Conservation (phyloP, 2,888 invertebrate genomes). For the Prosopocoilus inquinatus region DNA sequence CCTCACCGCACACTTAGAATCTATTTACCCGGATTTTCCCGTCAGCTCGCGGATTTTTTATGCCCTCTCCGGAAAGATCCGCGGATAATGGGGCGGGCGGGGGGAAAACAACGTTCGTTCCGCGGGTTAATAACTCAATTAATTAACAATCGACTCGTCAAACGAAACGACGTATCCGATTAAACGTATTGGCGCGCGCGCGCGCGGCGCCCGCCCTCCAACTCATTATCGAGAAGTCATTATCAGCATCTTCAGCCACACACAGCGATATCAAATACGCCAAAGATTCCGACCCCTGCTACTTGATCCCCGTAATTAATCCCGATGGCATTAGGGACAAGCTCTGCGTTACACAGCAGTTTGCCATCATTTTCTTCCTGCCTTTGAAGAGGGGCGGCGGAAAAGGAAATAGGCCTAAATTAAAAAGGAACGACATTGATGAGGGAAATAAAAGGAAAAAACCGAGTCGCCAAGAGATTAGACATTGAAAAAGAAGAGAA, state of each 20-base stretch:
- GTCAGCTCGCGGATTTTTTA: slow-evolving; percentile 42
- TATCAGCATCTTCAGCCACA: neutral
- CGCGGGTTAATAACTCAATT: no score
- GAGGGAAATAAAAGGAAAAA: no score
- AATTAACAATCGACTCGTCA: no score
- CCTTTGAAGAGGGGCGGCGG: no score
- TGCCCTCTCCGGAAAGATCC: slow-evolving; percentile 23
- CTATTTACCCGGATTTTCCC: slow-evolving; percentile 43
- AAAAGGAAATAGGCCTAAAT: no score
- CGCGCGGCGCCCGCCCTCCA: slow-evolving; percentile 3
- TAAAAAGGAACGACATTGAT: no score
- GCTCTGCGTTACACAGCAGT: no score
- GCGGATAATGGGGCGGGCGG: no score
- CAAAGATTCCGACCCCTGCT: slow-evolving; percentile 25
- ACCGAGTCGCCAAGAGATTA: no score
- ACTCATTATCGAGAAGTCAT: no score
- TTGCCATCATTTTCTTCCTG: no score
- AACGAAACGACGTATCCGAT: neutral
- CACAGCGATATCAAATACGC: slow-evolving; percentile 24
- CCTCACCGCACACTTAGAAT: slow-evolving; percentile 43
- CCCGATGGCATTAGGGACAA: slow-evolving; percentile 13
- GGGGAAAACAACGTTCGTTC: neutral
- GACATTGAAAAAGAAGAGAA: no score
- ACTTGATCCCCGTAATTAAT: slow-evolving; percentile 30
- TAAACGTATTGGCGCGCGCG: neutral